Conservation (phyloP, 2,888 invertebrate genomes). For the Muschampia plurimacula region DNA sequence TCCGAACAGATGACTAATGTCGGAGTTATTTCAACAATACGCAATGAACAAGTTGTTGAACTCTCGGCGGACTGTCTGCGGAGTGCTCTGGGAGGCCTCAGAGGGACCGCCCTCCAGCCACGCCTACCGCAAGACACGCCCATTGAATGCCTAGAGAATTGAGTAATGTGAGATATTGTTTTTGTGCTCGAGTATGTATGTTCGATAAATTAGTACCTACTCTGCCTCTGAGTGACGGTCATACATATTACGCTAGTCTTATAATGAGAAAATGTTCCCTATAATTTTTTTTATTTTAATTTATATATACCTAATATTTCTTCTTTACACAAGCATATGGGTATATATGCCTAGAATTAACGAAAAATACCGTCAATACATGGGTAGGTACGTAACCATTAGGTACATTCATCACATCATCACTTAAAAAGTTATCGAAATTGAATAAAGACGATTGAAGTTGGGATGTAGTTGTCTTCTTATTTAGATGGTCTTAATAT, state of each 20-base stretch:
- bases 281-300: too few species aligned
- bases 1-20: constrained; percentile 50
- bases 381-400: too few species aligned
- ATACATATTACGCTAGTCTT: not conserved
- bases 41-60: constrained; percentile 68
- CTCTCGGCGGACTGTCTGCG: constrained; percentile 58
- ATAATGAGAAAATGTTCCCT: too few species aligned
- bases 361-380: too few species aligned
- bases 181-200: constrained; percentile 58
- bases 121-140: constrained; percentile 76
- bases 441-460: too few species aligned
- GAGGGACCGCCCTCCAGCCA: constrained; percentile 68
- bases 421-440: too few species aligned
- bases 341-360: too few species aligned
- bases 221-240: not conserved
- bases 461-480: too few species aligned
- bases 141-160: constrained; percentile 70
- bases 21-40: constrained; percentile 62
- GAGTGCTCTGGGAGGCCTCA: constrained; percentile 75
- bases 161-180: constrained; percentile 61
- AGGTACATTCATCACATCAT: too few species aligned
- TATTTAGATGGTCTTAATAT: too few species aligned
- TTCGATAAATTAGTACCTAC: constrained; percentile 48
- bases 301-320: too few species aligned
- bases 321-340: too few species aligned